Percentiles rank a stretch among this genome's conserved stretches.
Conservation (phyloP, 1,140 invertebrate species). For the Drosophila baimaii region DNA sequence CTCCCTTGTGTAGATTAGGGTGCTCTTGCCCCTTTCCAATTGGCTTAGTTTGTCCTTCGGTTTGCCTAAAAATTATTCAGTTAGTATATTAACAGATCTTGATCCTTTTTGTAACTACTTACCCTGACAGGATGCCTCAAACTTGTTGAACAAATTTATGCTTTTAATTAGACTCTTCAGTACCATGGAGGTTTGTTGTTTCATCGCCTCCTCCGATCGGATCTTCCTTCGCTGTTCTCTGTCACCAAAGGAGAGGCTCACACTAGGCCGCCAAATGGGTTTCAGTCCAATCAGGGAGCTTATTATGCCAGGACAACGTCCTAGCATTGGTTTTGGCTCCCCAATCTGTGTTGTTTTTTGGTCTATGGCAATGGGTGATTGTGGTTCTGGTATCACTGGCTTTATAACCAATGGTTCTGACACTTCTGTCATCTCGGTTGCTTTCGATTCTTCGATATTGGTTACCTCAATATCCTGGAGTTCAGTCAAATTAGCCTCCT, state of each 20-base stretch:
- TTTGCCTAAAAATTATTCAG: neutral
- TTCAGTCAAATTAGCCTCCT: neutral
- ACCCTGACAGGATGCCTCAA: neutral
- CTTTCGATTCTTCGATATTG: neutral
- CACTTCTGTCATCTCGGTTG: neutral
- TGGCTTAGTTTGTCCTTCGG: neutral
- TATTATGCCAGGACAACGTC: neutral
- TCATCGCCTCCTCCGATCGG: conserved; percentile 1
- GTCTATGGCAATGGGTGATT: neutral
- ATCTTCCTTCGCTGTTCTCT: neutral
- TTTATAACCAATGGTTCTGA: neutral
- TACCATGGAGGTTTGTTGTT: conserved; percentile 4
- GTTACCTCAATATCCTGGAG: neutral
- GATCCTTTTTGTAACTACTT: neutral
- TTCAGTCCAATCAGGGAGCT: conserved; percentile 11
- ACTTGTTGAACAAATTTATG: neutral
- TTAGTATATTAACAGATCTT: neutral
- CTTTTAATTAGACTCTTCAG: neutral
- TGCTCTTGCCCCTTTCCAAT: neutral
- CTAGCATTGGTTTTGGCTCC: neutral
- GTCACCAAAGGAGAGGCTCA: conserved; percentile 19
- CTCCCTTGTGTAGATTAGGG: neutral
- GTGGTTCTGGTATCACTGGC: no score
- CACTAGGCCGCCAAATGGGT: neutral
- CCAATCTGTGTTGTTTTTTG: neutral